Evolutionary conservation across 2,888 invertebrate species (phyloP).

Genomic region (Sinopyrophorus schimmeli): DNA sequence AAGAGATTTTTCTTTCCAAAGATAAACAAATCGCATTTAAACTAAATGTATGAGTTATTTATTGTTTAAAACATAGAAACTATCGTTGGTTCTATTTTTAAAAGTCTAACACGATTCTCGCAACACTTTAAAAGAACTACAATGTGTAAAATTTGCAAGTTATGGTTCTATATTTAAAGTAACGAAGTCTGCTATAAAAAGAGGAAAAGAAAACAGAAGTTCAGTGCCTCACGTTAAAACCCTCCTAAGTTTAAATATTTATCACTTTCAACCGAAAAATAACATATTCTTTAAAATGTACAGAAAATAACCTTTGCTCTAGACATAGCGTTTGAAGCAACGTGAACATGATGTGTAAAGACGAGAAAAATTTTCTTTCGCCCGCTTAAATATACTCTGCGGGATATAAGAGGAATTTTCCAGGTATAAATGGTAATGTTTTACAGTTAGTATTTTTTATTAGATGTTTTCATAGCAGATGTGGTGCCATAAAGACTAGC

Average conservation of each 20-base stretch:
- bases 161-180: no score
- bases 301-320: slow-evolving; percentile 3
- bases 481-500: slow-evolving; percentile 6
- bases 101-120: no score
- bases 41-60: no score
- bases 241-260: slow-evolving; percentile 16
- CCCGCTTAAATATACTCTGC: slow-evolving; percentile 12
- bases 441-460: slow-evolving; percentile 14
- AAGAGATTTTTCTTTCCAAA: no score
- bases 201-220: slow-evolving; percentile 4
- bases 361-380: slow-evolving; percentile 14
- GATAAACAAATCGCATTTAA: no score
- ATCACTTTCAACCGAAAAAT: slow-evolving; percentile 12
- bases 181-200: no score
- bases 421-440: slow-evolving; percentile 10
- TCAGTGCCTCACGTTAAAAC: no score
- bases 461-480: slow-evolving; percentile 12
- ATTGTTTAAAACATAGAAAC: no score
- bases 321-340: slow-evolving; percentile 4
- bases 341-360: slow-evolving; percentile 15
- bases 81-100: no score
- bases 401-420: slow-evolving; percentile 14
- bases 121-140: no score
- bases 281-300: slow-evolving; percentile 11
- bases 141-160: no score